These are phyloP conservation scores for Urosaurus nigricauda DNA, from an alignment of 2,797 vertebrate species.

Conservation along the genomic window DNA sequence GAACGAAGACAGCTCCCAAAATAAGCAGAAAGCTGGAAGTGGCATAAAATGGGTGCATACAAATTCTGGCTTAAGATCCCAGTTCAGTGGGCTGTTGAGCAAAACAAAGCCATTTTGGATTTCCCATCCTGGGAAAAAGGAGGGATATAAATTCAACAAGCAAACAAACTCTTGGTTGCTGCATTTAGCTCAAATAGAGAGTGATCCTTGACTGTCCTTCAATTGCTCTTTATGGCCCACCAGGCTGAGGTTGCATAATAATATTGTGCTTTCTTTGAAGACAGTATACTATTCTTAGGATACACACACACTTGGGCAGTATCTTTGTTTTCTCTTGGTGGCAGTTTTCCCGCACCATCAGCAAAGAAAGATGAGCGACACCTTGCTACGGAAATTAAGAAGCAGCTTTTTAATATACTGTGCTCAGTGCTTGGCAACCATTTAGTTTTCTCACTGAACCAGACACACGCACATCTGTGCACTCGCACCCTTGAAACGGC, in stretches of 20 bases:
- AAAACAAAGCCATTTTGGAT: no score
- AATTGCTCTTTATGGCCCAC: not conserved
- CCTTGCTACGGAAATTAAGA: not conserved
- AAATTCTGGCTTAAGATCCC: not conserved
- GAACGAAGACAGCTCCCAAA: not conserved
- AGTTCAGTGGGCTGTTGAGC: no score
- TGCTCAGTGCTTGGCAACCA: not conserved
- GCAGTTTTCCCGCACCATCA: not conserved
- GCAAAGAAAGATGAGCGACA: not conserved
- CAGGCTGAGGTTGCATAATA: not conserved
- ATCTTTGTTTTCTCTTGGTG: not conserved
- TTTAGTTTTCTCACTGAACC: not conserved
- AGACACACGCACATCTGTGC: no score
- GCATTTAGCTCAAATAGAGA: not conserved
- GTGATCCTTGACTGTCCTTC: not conserved
- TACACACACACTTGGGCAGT: not conserved
- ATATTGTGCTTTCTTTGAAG: not conserved
- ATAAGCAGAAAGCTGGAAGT: not conserved
- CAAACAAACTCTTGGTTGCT: not conserved
- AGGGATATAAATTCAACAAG: no score
- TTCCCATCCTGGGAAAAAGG: no score
- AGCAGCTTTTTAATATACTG: not conserved
- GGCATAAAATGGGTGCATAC: not conserved
- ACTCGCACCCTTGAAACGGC: not conserved
- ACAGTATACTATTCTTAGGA: constrained; percentile 3